Base-by-base conservation (phyloP, 2,113 vertebrate genomes). In the Ammospiza nelsoni region DNA sequence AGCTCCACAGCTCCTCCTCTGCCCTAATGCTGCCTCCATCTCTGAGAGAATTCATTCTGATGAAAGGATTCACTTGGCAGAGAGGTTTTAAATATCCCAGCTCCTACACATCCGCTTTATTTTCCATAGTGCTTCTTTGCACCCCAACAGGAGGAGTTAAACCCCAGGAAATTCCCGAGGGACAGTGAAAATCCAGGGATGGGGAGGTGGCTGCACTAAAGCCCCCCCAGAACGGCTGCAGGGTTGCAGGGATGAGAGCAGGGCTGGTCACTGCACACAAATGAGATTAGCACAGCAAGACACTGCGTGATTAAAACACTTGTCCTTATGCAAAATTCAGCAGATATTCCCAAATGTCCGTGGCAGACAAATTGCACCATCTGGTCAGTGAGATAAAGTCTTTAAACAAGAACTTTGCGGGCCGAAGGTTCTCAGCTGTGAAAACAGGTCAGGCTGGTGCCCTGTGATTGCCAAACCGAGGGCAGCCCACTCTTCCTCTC, bases 291-390 rank as follows among this genome's bases (percentile, higher is more conserved):
- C 54, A 5, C 90, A 92, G 90, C 92, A 67, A 86, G 94, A 43
- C 58, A 13, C 18, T 20, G 72, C 13, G 48, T 92, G 93, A 90
- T 96, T 91, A 84, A 88, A 96, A 88, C 92, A 95, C 90, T 95
- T 95, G 92, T 94, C 86, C 84, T 97, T 69, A 96, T 96, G 86
- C 92, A 97, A 95, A 97, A 97, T 95, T 94, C 94, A 97, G 78
- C 79, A 86, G 86, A 79, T 95, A 92, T 91, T 97, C 94, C 95
- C 92, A 65, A 61, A 75, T 13, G 81, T 27, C 86, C 73, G 0
- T 2, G 55, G 83, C 91, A 94, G 90, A 97, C 94, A 97, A 95
- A 96, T 95, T 90, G 84, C 94, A 95, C 97, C 96, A 97, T 97
- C 97, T 97, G 97, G 94, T 84, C 96, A 97, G 69, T 0, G 25